phyloP scores from a whole-genome alignment of 2,797 vertebrate genomes.

The Pempheris klunzingeri region DNA sequence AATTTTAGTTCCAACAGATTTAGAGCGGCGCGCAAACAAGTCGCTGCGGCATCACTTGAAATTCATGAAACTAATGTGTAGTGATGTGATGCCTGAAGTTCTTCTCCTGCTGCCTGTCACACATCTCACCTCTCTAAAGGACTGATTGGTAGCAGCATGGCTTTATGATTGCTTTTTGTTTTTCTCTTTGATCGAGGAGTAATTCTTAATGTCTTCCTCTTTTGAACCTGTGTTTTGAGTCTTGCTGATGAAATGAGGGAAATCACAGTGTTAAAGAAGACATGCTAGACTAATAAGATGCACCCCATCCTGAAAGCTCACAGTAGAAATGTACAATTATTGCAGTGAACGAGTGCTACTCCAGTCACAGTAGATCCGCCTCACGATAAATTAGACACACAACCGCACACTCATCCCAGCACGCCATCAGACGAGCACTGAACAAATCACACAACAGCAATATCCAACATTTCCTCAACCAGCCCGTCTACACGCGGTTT shows the following conservation, averaged over 20 bases:
- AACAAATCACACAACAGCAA: conserved; percentile 7
- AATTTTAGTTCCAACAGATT: not conserved
- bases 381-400: conserved; percentile 33
- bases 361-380: conserved; percentile 22
- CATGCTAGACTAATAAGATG: not conserved
- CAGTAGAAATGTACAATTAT: conserved; percentile 35
- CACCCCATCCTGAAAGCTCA: conserved; percentile 20
- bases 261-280: conserved; percentile 8
- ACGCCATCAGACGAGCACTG: not conserved
- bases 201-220: not conserved
- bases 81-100: not conserved
- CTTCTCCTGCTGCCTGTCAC: not conserved
- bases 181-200: not conserved
- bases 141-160: not conserved
- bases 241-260: not conserved
- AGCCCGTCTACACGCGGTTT: not conserved
- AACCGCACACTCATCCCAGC: not conserved
- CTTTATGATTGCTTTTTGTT: not conserved
- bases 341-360: conserved; percentile 25
- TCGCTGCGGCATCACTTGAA: too few species aligned
- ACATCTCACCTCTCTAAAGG: not conserved
- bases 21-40: not conserved
- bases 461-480: not conserved
- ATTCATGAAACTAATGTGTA: not conserved
- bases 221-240: not conserved